phyloP scores from a whole-genome alignment of 92 coral and sea anemone species.

The Zoanthus sociatus region DNA sequence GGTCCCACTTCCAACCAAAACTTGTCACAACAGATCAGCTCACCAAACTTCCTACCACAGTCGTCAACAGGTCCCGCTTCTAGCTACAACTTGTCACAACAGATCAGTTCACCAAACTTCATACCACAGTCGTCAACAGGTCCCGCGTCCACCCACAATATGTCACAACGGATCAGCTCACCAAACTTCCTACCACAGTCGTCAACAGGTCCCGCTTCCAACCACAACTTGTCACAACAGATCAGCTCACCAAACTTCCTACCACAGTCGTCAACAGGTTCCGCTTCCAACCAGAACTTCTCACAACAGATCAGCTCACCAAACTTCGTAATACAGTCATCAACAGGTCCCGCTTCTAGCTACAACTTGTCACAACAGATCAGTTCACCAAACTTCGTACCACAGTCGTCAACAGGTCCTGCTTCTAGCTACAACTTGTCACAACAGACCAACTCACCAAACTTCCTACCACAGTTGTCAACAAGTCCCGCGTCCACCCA shows the following conservation, averaged over 20 bases:
- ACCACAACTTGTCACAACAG: no score
- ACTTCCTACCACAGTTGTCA: no score
- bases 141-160: background rate
- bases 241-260: no score
- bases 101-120: background rate
- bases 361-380: background rate
- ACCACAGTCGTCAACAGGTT: no score
- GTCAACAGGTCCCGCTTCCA: background rate
- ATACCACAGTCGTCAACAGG: background rate
- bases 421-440: conserved; percentile 24
- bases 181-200: background rate
- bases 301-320: background rate
- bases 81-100: conserved; percentile 37
- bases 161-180: background rate
- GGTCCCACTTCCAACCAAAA: no score
- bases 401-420: no score
- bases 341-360: background rate
- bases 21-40: no score
- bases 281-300: conserved; percentile 9
- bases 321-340: no score
- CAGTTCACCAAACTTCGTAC: background rate
- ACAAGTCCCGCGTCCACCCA: no score
- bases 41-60: no score
- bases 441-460: background rate
- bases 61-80: background rate